Evolutionary conservation across 2,888 invertebrate species (phyloP).

Genomic region (Heliconius aoede): DNA sequence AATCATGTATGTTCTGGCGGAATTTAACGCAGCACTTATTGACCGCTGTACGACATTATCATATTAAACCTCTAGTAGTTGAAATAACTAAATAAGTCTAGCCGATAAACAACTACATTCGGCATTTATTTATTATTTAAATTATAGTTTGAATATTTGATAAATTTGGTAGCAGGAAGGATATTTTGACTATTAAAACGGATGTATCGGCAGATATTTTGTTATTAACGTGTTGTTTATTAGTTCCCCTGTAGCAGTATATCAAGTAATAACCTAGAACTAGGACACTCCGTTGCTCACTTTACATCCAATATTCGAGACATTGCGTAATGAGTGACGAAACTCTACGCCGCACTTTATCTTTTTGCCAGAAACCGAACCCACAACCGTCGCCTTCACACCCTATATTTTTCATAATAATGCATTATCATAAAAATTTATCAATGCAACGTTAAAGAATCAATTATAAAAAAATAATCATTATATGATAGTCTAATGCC

Average conservation of each 20-base stretch:
- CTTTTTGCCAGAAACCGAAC: not conserved
- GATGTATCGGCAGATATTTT: not conserved
- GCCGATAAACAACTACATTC: too few relatives aligned
- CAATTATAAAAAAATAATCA: conserved; percentile 35
- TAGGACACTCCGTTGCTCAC: too few relatives aligned
- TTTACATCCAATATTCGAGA: too few relatives aligned
- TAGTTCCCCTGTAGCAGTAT: too few relatives aligned
- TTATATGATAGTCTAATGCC: conserved; percentile 45
- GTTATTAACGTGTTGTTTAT: not conserved
- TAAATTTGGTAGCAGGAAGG: conserved; percentile 10
- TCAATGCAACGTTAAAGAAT: conserved; percentile 11
- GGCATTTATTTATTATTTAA: too few relatives aligned
- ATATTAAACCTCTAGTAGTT: not conserved
- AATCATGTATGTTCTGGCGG: too few relatives aligned
- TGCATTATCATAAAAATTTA: not conserved
- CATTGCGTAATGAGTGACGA: too few relatives aligned
- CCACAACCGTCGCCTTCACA: not conserved
- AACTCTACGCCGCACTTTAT: too few relatives aligned
- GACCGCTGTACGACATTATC: not conserved
- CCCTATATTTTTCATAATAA: not conserved
- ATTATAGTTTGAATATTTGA: not conserved
- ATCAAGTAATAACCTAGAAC: too few relatives aligned
- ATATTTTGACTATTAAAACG: not conserved
- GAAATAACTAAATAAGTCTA: not conserved
- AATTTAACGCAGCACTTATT: not conserved